phyloP scores from a whole-genome alignment of 2,113 vertebrate genomes.

The Lepus americanus region DNA sequence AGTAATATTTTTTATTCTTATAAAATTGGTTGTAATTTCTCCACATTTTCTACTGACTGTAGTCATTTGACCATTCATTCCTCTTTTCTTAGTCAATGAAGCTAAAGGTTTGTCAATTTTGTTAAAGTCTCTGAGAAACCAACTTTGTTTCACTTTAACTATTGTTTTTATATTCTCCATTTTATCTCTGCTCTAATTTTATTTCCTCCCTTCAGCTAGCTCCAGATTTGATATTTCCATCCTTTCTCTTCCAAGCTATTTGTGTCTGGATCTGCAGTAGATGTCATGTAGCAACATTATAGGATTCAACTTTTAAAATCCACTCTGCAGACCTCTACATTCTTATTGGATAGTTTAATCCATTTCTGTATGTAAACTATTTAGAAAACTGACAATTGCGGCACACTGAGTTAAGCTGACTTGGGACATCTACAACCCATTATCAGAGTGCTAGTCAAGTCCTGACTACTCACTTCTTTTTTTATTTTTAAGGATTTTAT shows the following conservation, averaged over 20 bases:
- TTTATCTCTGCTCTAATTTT: neutral
- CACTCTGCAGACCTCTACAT: neutral
- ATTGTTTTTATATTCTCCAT: neutral
- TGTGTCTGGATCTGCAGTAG: neutral
- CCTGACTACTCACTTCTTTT: too few species aligned
- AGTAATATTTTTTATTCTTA: neutral
- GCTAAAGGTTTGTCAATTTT: conserved; percentile 1
- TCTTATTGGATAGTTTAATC: neutral
- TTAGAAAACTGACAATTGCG: neutral
- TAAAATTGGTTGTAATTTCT: neutral
- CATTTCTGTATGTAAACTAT: neutral
- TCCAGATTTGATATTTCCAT: neutral
- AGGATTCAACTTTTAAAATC: neutral
- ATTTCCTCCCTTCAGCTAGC: neutral
- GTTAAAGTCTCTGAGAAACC: neutral
- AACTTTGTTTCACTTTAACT: neutral
- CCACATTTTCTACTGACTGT: conserved; percentile 6
- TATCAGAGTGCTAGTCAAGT: too few species aligned
- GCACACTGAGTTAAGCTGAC: too few species aligned
- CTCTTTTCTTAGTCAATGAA: neutral
- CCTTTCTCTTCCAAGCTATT: neutral
- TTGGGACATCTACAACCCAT: too few species aligned
- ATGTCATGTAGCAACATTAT: neutral
- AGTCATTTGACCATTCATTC: neutral
- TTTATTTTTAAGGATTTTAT: too few species aligned